Conservation (phyloP, 2,113 vertebrate genomes). For the Naja naja region DNA sequence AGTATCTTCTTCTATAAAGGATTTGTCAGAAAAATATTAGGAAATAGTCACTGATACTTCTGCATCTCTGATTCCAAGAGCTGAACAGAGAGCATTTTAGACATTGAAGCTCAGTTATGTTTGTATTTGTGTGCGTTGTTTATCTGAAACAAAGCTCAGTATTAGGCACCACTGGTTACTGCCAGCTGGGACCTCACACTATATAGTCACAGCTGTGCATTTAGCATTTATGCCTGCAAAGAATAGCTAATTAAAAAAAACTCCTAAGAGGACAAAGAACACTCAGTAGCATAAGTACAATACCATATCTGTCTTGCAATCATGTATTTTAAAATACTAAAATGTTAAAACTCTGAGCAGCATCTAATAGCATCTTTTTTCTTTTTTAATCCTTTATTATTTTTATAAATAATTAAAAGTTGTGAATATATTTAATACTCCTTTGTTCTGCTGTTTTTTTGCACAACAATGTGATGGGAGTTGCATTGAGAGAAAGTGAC, state of each 20-base stretch:
- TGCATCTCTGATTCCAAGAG: constrained; percentile 36
- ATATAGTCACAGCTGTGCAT: constrained; percentile 71
- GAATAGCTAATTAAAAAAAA: constrained; percentile 72
- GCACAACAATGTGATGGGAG: not conserved
- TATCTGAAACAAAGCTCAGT: constrained; percentile 68
- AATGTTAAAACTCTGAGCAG: constrained; percentile 47
- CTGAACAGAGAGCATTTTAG: constrained; percentile 48
- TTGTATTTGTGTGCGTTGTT: constrained; percentile 71
- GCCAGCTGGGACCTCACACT: constrained; percentile 71
- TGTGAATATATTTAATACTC: not conserved
- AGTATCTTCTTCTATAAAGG: constrained; percentile 14
- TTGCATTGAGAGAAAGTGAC: not conserved
- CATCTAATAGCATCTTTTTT: constrained; percentile 20
- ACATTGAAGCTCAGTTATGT: constrained; percentile 55
- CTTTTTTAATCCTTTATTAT: not conserved
- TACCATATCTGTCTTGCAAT: constrained; percentile 70
- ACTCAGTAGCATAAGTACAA: constrained; percentile 69
- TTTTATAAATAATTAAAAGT: not conserved
- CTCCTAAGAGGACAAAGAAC: constrained; percentile 66
- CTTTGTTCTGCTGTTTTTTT: not conserved
- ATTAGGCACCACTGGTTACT: constrained; percentile 77
- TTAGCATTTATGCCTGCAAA: constrained; percentile 62
- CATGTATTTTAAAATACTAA: constrained; percentile 53
- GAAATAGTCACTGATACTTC: constrained; percentile 52
- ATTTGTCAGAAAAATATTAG: constrained; percentile 29